Conservation (phyloP, 1,140 invertebrate genomes). For the Drosophila sp. region DNA sequence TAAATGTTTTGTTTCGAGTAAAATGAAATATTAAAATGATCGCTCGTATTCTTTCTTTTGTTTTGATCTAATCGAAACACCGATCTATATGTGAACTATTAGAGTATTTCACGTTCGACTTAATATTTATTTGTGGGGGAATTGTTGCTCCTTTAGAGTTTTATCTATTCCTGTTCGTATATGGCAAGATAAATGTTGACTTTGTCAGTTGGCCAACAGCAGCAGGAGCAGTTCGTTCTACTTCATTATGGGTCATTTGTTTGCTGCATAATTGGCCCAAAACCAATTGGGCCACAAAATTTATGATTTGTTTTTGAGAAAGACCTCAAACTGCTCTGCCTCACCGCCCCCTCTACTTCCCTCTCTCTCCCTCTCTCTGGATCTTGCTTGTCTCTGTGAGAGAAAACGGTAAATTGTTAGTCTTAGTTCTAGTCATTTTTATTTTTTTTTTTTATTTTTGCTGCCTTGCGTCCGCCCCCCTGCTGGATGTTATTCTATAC, state of each 20-base stretch:
- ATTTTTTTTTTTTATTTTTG: too few relatives aligned
- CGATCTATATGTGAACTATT: background rate
- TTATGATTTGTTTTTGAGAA: constrained; percentile 63
- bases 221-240: constrained; percentile 38
- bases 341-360: background rate
- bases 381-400: constrained; percentile 38
- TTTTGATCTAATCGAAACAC: too few relatives aligned
- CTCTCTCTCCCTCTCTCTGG: background rate
- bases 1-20: too few relatives aligned
- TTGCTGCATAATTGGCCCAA: constrained; percentile 75
- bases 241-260: constrained; percentile 80
- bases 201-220: constrained; percentile 67
- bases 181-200: constrained; percentile 78
- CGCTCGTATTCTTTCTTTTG: too few relatives aligned
- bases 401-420: constrained; percentile 61
- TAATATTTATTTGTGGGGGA: background rate
- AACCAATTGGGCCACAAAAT: constrained; percentile 75
- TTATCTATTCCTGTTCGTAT: constrained; percentile 47
- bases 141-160: constrained; percentile 30
- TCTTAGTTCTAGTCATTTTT: background rate
- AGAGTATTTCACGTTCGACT: constrained; percentile 27
- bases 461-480: background rate
- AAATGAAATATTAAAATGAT: too few relatives aligned
- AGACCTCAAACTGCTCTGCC: background rate
- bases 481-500: constrained; percentile 50